phyloP scores from a whole-genome alignment of 2,113 vertebrate genomes.

The Vicugna pacos region DNA sequence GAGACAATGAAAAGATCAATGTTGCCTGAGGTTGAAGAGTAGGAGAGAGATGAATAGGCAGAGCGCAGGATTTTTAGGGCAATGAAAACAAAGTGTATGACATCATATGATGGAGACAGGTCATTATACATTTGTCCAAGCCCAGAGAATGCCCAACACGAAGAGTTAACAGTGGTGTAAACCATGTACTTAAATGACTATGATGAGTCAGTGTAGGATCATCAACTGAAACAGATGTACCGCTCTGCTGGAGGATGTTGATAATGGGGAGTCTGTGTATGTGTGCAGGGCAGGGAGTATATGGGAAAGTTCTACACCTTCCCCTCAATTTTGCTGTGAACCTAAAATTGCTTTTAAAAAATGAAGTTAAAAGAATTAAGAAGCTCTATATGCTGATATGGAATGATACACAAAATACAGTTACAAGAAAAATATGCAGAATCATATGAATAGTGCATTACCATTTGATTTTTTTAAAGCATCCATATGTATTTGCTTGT shows the following conservation, averaged over 20 bases:
- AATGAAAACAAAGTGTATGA: neutral
- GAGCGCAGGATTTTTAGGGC: neutral
- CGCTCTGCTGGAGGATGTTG: neutral
- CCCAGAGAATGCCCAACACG: neutral
- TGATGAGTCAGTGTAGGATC: neutral
- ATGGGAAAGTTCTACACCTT: neutral
- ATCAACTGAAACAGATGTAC: neutral
- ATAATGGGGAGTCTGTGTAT: neutral
- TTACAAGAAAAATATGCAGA: neutral
- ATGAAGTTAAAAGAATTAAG: neutral
- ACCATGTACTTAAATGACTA: neutral
- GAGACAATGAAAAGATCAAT: too few species aligned
- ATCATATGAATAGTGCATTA: neutral
- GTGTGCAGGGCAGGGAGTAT: neutral
- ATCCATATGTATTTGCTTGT: neutral
- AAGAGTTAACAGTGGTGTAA: neutral
- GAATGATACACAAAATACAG: neutral
- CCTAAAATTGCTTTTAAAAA: neutral
- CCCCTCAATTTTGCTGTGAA: neutral
- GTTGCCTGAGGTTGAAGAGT: neutral
- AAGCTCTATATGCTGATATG: neutral
- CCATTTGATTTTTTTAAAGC: neutral
- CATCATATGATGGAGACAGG: neutral
- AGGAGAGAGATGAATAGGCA: neutral
- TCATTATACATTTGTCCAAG: neutral